These are phyloP conservation scores for Melinaea menophilus DNA, from an alignment of 2,888 invertebrate species.

Conservation along the genomic window DNA sequence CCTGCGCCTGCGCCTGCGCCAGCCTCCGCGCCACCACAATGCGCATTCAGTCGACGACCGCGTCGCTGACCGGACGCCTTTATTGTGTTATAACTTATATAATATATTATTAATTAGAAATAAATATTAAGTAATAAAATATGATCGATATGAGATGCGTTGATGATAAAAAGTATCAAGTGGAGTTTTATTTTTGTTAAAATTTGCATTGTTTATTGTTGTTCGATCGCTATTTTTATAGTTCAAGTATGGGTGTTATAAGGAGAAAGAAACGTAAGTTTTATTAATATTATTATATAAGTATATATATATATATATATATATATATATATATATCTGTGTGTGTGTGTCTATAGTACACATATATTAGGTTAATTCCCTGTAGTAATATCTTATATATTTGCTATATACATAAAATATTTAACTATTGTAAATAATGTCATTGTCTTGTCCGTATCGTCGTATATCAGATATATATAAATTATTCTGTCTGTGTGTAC, in stretches of 20 bases:
- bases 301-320: not conserved
- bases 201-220: conserved; percentile 10
- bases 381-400: too few relatives aligned
- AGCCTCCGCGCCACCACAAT: conserved; percentile 57
- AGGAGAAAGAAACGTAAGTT: conserved; percentile 74
- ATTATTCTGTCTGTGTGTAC: conserved; percentile 5
- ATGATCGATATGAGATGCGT: conserved; percentile 66
- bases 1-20: conserved; percentile 61
- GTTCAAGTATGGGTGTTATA: conserved; percentile 69
- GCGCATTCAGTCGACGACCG: conserved; percentile 70
- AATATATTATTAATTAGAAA: too few relatives aligned
- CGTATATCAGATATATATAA: too few relatives aligned
- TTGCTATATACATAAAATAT: not conserved
- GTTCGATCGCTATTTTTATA: conserved; percentile 36
- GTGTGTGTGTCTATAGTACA: too few relatives aligned
- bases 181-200: too few relatives aligned
- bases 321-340: too few relatives aligned
- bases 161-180: conserved; percentile 24
- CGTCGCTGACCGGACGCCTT: conserved; percentile 68
- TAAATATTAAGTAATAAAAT: conserved; percentile 40
- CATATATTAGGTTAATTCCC: too few relatives aligned
- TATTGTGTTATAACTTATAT: not conserved
- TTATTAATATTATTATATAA: conserved; percentile 38
- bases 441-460: too few relatives aligned
- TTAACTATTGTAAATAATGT: conserved; percentile 19